Percentiles rank a stretch among this genome's conserved stretches.
Evolutionary conservation across 2,113 vertebrate genomes (phyloP).

Genomic region (Apodemus sylvaticus): DNA sequence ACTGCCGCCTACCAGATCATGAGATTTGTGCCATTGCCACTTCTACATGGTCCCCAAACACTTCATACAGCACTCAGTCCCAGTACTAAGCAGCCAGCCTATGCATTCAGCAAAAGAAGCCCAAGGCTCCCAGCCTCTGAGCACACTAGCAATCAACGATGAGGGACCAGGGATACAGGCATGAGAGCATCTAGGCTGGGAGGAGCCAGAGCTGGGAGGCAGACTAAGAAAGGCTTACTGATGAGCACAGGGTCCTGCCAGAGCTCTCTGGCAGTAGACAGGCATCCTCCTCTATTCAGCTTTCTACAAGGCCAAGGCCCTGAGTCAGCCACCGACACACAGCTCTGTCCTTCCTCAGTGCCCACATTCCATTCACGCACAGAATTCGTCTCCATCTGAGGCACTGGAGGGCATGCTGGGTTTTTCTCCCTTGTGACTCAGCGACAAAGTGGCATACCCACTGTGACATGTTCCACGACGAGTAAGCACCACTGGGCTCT

Average conservation of each 20-base stretch:
- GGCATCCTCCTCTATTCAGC: too few relatives aligned
- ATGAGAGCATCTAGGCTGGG: background rate
- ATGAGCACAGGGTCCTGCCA: rapidly evolving
- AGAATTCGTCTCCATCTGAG: background rate
- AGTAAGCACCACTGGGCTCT: background rate
- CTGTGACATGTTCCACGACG: background rate
- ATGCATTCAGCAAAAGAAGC: too few relatives aligned
- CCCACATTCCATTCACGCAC: too few relatives aligned
- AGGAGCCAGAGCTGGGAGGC: background rate
- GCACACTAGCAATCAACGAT: rapidly evolving
- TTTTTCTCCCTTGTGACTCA: rapidly evolving
- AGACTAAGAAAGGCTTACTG: rapidly evolving
- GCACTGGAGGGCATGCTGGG: too few relatives aligned
- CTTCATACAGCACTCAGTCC: background rate
- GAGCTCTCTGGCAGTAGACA: background rate
- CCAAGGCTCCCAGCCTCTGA: too few relatives aligned
- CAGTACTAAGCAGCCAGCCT: background rate
- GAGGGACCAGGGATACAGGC: too few relatives aligned
- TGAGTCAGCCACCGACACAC: too few relatives aligned
- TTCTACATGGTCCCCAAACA: background rate
- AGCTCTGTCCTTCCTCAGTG: background rate
- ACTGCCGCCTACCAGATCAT: background rate
- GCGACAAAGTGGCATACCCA: background rate
- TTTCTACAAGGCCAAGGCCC: background rate
- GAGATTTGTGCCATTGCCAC: too few relatives aligned